phyloP scores from a whole-genome alignment of 2,113 vertebrate genomes.

The Peucedramus taeniatus region DNA sequence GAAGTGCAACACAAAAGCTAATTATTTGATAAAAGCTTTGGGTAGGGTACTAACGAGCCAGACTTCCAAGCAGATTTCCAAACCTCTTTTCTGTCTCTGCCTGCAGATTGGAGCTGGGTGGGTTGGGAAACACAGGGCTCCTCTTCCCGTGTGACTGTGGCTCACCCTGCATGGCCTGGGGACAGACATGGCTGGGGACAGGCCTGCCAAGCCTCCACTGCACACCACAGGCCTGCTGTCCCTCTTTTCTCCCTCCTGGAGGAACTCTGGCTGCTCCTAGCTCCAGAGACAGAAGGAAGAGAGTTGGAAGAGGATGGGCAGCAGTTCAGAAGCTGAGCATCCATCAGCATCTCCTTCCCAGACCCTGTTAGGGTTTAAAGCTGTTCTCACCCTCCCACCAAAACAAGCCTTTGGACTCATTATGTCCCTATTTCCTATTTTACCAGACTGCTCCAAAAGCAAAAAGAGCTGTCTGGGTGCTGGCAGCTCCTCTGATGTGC shows the following conservation, averaged over 20 bases:
- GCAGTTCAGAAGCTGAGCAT: background rate
- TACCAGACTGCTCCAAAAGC: background rate
- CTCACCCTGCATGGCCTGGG: background rate
- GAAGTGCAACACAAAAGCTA: background rate
- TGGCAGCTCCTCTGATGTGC: background rate
- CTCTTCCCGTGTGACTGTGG: accelerated
- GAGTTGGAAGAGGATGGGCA: background rate
- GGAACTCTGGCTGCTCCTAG: accelerated
- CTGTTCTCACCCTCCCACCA: background rate
- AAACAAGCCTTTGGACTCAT: background rate
- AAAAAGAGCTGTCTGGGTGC: background rate
- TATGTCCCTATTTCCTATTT: background rate
- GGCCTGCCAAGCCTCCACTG: accelerated
- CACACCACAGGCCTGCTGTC: background rate
- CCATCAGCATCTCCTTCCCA: background rate
- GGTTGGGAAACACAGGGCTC: background rate
- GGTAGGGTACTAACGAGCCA: slow-evolving; percentile 7
- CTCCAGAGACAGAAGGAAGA: background rate
- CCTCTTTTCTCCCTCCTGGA: background rate
- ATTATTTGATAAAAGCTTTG: slow-evolving; percentile 34
- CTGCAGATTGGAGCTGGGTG: background rate
- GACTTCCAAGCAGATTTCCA: background rate
- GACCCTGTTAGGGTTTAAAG: background rate
- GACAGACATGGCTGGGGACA: background rate
- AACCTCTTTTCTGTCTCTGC: background rate